Conservation (phyloP, 2,888 invertebrate genomes). For the Anorthoa munda region DNA sequence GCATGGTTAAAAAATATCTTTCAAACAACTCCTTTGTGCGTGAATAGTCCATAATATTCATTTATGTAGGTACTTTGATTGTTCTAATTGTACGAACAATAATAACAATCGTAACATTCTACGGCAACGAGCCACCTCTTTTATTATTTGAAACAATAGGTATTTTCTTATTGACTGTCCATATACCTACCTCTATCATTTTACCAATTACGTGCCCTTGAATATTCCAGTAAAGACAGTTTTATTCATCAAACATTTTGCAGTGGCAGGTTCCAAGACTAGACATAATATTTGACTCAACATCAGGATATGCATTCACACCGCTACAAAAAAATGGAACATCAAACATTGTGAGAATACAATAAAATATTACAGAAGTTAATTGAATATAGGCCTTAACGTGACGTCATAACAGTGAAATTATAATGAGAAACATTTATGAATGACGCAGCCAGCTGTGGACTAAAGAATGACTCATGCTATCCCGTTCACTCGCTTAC, state of each 20-base stretch:
- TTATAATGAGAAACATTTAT: conserved; percentile 72
- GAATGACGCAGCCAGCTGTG: conserved; percentile 87
- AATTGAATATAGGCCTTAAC: conserved; percentile 70
- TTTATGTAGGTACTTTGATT: neutral
- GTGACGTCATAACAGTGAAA: conserved; percentile 70
- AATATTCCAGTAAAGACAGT: neutral
- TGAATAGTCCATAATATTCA: neutral
- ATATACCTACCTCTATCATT: neutral
- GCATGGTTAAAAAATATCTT: neutral
- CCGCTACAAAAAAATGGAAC: conserved; percentile 54
- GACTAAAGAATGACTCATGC: conserved; percentile 82
- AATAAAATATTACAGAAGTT: conserved; percentile 51
- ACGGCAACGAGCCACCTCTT: conserved; percentile 17
- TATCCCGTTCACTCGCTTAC: conserved; percentile 74
- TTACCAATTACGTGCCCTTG: conserved; percentile 15
- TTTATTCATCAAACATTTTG: conserved; percentile 3
- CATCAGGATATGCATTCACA: conserved; percentile 55
- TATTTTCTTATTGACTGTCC: conserved; percentile 8
- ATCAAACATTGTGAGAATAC: conserved; percentile 53
- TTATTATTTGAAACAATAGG: conserved; percentile 4
- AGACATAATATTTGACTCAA: conserved; percentile 37
- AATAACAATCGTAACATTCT: neutral
- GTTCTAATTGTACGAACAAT: neutral
- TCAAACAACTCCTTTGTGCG: neutral
- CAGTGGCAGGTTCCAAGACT: conserved; percentile 25